Percentiles rank a stretch among this genome's conserved stretches.
Conservation (phyloP, 2,888 invertebrate species). For the Leucoma salicis region DNA sequence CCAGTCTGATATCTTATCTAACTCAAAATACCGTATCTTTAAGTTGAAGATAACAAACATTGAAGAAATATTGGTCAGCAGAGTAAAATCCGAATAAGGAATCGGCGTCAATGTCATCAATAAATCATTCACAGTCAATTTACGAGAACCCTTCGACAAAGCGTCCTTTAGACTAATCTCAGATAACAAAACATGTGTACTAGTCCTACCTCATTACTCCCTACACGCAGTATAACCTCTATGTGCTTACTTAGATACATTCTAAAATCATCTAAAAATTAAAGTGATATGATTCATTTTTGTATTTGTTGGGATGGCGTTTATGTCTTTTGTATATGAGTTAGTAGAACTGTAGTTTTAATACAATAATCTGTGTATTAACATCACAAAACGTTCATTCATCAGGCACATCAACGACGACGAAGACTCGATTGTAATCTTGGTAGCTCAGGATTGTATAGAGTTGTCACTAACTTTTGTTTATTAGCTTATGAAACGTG, state of each 20-base stretch:
- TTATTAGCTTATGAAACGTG: too few species aligned
- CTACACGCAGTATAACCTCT: conserved; percentile 5
- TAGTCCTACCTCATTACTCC: conserved; percentile 55
- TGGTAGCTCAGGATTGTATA: conserved; percentile 50
- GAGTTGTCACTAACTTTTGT: conserved; percentile 52
- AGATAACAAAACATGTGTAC: conserved; percentile 72
- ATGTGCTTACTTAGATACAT: background rate
- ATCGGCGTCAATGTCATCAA: conserved; percentile 38
- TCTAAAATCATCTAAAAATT: conserved; percentile 1
- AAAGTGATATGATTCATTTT: conserved; percentile 7
- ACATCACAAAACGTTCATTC: conserved; percentile 79
- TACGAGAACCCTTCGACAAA: conserved; percentile 50
- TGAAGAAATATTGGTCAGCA: conserved; percentile 29
- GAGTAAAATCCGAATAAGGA: conserved; percentile 31
- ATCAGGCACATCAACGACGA: conserved; percentile 72
- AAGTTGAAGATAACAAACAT: too few species aligned
- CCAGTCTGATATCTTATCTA: too few species aligned
- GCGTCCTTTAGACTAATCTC: conserved; percentile 50
- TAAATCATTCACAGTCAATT: conserved; percentile 76
- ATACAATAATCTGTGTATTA: conserved; percentile 70
- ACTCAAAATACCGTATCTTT: background rate
- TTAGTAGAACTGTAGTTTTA: conserved; percentile 51
- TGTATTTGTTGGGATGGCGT: background rate
- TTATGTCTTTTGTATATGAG: conserved; percentile 9
- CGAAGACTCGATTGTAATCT: conserved; percentile 53